A percentile compares a stretch with the other conserved stretches of the same genome.
Conservation (phyloP, 2,113 vertebrate species). For the Melanocharis versteri region DNA sequence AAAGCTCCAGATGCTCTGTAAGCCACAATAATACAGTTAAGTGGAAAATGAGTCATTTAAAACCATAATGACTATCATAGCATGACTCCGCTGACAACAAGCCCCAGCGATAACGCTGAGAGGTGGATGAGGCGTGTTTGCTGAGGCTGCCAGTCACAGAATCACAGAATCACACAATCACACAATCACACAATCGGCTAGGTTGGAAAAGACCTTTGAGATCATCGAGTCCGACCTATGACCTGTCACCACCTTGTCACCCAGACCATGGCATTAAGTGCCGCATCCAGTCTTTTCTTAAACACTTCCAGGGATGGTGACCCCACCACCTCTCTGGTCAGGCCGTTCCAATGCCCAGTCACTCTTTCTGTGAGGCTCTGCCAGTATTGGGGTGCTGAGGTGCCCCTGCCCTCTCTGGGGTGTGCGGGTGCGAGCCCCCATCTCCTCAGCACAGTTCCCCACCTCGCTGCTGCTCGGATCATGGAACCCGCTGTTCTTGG, state of each 20-base stretch:
- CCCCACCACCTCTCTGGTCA: too few relatives aligned
- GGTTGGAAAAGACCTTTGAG: background rate
- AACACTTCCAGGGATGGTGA: background rate
- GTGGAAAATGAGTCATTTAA: conserved; percentile 41
- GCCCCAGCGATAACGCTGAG: rapidly evolving
- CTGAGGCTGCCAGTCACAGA: background rate
- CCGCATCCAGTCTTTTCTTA: background rate
- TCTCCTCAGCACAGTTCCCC: background rate
- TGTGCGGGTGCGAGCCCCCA: rapidly evolving
- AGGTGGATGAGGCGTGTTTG: rapidly evolving
- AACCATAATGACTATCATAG: background rate
- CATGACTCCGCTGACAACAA: background rate
- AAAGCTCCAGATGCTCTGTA: conserved; percentile 6
- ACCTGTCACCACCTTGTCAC: background rate
- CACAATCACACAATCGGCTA: rapidly evolving
- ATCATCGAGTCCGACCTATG: background rate
- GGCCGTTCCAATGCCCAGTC: background rate
- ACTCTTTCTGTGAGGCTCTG: background rate
- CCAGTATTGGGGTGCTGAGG: background rate
- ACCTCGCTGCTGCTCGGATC: rapidly evolving
- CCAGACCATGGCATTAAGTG: background rate
- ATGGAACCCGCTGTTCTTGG: rapidly evolving
- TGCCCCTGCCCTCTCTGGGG: background rate
- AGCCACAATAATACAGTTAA: conserved; percentile 17
- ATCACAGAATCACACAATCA: background rate